A percentile compares a stretch with the other conserved stretches of the same genome.
Evolutionary conservation across 2,113 vertebrate species (phyloP).

Genomic region (Trogon melanurus): DNA sequence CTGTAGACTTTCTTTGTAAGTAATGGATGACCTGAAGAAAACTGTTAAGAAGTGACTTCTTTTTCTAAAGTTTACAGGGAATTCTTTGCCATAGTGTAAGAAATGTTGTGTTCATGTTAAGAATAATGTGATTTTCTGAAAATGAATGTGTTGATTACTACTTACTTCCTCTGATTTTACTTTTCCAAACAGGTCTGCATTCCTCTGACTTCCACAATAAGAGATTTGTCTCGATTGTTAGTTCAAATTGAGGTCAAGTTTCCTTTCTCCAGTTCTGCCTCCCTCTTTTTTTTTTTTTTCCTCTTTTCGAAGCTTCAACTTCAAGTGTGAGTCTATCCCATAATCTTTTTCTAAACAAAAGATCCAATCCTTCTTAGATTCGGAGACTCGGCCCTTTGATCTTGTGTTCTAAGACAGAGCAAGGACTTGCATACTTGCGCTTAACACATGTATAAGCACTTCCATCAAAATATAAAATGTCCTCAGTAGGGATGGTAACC

Average conservation of each 20-base stretch:
- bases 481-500: neutral
- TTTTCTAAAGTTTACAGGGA: neutral
- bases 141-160: neutral
- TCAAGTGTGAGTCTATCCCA: neutral
- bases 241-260: conserved; percentile 32
- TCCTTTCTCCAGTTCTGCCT: neutral
- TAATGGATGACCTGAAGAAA: neutral
- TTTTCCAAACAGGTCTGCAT: conserved; percentile 18
- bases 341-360: neutral
- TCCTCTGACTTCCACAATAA: neutral
- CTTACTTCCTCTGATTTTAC: conserved; percentile 24
- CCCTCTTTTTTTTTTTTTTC: neutral
- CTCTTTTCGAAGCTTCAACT: neutral
- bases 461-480: neutral
- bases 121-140: neutral
- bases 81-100: neutral
- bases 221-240: neutral
- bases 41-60: neutral
- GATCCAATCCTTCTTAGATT: neutral
- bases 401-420: neutral
- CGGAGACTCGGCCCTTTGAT: neutral
- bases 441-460: neutral
- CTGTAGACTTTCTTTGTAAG: neutral
- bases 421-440: neutral
- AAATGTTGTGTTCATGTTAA: neutral